Percentiles rank a stretch among this genome's conserved stretches.
phyloP scores from a whole-genome alignment of 2,797 vertebrate genomes.

The Botia almorhae region DNA sequence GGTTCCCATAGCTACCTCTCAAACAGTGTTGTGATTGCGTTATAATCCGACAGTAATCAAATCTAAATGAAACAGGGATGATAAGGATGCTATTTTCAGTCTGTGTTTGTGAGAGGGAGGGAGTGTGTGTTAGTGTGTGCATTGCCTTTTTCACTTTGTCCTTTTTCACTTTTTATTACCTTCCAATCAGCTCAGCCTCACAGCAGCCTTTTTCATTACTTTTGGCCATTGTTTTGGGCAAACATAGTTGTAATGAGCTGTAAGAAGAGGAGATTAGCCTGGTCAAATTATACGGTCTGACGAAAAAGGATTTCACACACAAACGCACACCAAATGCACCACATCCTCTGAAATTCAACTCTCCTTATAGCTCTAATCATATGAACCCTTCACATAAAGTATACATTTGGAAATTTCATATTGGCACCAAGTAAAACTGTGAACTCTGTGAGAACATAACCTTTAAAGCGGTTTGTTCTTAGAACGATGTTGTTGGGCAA shows the following conservation, averaged over 20 bases:
- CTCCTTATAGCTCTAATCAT: neutral
- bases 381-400: neutral
- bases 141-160: conserved; percentile 83
- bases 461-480: neutral
- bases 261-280: conserved; percentile 77
- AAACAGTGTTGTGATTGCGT: conserved; percentile 99
- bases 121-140: conserved; percentile 51
- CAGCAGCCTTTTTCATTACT: conserved; percentile 87
- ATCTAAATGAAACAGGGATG: conserved; percentile 99
- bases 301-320: conserved; percentile 62
- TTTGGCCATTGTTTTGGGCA: conserved; percentile 88
- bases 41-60: conserved; percentile 99
- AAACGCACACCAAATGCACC: conserved; percentile 43
- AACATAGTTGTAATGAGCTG: conserved; percentile 89
- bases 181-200: conserved; percentile 94
- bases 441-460: conserved; percentile 4
- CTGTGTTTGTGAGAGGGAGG: conserved; percentile 51
- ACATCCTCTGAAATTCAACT: conserved; percentile 42
- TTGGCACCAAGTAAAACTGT: neutral
- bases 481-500: neutral
- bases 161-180: conserved; percentile 91
- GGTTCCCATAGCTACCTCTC: conserved; percentile 99
- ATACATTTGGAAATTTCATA: neutral
- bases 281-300: conserved; percentile 66
- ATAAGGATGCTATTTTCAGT: conserved; percentile 98